phyloP scores from a whole-genome alignment of 2,888 invertebrate genomes.

The Agrilus cyanescens region DNA sequence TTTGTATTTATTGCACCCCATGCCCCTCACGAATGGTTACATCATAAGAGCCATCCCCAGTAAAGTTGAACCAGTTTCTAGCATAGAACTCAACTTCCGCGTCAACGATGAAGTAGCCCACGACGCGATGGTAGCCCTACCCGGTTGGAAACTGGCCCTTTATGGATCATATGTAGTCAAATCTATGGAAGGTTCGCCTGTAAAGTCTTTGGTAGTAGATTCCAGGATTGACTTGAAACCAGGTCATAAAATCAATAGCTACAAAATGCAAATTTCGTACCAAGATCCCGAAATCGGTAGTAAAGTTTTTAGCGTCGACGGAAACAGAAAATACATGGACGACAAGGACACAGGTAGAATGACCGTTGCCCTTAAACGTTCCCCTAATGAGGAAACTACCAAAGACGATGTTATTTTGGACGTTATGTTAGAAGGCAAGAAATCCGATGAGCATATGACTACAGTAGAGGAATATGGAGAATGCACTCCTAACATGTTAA shows the following conservation, averaged over 20 bases:
- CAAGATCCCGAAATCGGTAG: conserved; percentile 26
- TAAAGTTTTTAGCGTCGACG: conserved; percentile 32
- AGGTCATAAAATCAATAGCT: conserved; percentile 23
- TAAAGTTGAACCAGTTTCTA: conserved; percentile 23
- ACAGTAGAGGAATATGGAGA: conserved; percentile 17
- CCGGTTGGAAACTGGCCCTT: conserved; percentile 18
- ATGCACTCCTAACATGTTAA: conserved; percentile 20
- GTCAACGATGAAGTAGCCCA: conserved; percentile 18
- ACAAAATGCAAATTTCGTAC: conserved; percentile 26
- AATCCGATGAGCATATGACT: conserved; percentile 28
- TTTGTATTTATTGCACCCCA: conserved; percentile 10
- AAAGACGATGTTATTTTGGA: conserved; percentile 26
- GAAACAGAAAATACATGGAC: conserved; percentile 22
- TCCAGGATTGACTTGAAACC: conserved; percentile 22
- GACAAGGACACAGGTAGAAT: conserved; percentile 25
- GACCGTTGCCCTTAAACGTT: conserved; percentile 24
- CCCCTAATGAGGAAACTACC: conserved; percentile 26
- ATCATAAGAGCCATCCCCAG: conserved; percentile 13
- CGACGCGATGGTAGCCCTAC: conserved; percentile 13
- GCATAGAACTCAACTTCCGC: conserved; percentile 24
- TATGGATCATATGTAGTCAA: conserved; percentile 26
- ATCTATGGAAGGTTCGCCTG: conserved; percentile 20
- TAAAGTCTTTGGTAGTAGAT: conserved; percentile 29
- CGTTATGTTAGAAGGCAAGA: conserved; percentile 26
- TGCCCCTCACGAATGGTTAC: conserved; percentile 12